A percentile compares a stretch with the other conserved stretches of the same genome.
Evolutionary conservation across 2,888 invertebrate species (phyloP).

Genomic region (Euphydryas editha): DNA sequence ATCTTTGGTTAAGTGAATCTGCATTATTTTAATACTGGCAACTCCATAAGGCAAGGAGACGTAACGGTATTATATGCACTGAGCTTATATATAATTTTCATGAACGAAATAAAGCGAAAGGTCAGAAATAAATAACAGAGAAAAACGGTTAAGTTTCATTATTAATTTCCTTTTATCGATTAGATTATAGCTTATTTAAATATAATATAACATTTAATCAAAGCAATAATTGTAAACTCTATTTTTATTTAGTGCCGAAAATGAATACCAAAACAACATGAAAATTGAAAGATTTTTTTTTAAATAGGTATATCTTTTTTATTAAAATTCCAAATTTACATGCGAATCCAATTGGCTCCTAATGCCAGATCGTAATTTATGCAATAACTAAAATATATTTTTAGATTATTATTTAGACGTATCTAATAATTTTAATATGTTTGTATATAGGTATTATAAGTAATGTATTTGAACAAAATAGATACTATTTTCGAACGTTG

Average conservation of each 20-base stretch:
- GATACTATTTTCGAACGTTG: too few relatives aligned
- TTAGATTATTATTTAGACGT: too few relatives aligned
- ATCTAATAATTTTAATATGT: too few relatives aligned
- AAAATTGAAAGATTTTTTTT: too few relatives aligned
- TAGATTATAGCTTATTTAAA: conserved; percentile 9
- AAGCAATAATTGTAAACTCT: not conserved
- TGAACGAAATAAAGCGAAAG: conserved; percentile 4
- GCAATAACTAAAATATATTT: too few relatives aligned
- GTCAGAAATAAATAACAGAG: conserved; percentile 12
- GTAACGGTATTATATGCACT: conserved; percentile 22
- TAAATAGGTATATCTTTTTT: too few relatives aligned
- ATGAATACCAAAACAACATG: too few relatives aligned
- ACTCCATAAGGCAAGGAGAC: conserved; percentile 27
- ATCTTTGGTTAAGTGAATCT: conserved; percentile 28
- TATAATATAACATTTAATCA: conserved; percentile 4
- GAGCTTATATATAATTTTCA: conserved; percentile 23
- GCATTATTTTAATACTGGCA: conserved; percentile 32
- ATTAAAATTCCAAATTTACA: too few relatives aligned
- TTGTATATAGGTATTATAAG: too few relatives aligned
- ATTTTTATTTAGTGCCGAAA: not conserved
- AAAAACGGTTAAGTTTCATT: not conserved
- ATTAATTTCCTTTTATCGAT: conserved; percentile 4
- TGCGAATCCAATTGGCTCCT: too few relatives aligned
- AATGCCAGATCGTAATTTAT: too few relatives aligned
- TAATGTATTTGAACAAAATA: too few relatives aligned